Conservation (phyloP, 2,888 invertebrate genomes). For the Trisateles emortualis region DNA sequence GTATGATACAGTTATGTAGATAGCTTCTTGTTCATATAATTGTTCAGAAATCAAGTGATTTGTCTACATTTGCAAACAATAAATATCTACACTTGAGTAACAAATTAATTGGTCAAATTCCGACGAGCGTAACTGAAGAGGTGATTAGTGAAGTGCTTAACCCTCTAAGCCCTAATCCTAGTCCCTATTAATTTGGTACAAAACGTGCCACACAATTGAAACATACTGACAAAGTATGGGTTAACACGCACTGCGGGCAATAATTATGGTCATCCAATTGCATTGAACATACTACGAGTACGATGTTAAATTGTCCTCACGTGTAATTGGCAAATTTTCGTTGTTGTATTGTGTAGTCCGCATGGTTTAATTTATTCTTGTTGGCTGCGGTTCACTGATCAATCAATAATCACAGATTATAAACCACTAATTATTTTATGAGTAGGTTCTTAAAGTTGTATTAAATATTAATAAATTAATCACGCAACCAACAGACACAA, state of each 20-base stretch:
- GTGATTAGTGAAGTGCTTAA: constrained; percentile 72
- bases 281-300: constrained; percentile 46
- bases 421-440: constrained; percentile 18
- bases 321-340: constrained; percentile 40
- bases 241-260: constrained; percentile 76
- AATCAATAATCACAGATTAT: constrained; percentile 29
- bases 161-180: constrained; percentile 67
- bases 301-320: constrained; percentile 54
- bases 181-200: constrained; percentile 67
- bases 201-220: constrained; percentile 74
- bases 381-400: constrained; percentile 31
- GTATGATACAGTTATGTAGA: no score
- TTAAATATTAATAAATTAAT: no score
- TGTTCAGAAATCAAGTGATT: background rate
- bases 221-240: constrained; percentile 66
- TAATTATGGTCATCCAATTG: constrained; percentile 72
- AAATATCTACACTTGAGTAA: constrained; percentile 13
- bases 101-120: constrained; percentile 62
- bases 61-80: no score
- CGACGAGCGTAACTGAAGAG: constrained; percentile 58
- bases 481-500: no score
- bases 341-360: constrained; percentile 14
- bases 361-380: constrained; percentile 27
- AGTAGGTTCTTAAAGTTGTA: background rate
- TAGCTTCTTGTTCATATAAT: background rate